Conservation (phyloP, 1,140 invertebrate species). For the Ceratosolen fusciceps region DNA sequence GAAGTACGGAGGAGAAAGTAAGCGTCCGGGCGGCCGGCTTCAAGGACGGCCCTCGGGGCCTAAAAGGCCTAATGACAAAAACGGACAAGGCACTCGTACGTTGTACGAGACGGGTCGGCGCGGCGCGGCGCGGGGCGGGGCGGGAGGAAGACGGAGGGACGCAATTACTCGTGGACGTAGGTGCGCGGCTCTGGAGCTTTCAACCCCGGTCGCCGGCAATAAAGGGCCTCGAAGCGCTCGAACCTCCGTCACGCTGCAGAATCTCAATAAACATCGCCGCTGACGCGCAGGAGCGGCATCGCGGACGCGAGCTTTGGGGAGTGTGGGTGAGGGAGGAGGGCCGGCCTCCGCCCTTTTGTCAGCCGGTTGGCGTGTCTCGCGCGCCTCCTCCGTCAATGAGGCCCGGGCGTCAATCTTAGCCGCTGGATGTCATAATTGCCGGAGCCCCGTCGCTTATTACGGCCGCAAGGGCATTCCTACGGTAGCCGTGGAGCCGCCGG, state of each 20-base stretch:
- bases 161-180: slow-evolving; percentile 47
- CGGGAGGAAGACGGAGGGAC: too few relatives aligned
- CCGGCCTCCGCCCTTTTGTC: slow-evolving; percentile 54
- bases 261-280: slow-evolving; percentile 67
- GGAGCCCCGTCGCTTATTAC: slow-evolving; percentile 55
- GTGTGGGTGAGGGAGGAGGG: too few relatives aligned
- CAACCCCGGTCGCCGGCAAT: slow-evolving; percentile 46
- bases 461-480: slow-evolving; percentile 44
- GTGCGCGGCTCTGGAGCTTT: slow-evolving; percentile 24
- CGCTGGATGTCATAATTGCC: slow-evolving; percentile 61
- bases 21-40: not conserved
- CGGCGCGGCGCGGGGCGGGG: too few relatives aligned
- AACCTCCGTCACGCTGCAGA: too few relatives aligned
- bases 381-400: slow-evolving; percentile 45
- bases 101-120: too few relatives aligned
- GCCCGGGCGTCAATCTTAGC: slow-evolving; percentile 52
- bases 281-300: slow-evolving; percentile 42
- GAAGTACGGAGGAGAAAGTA: too few relatives aligned
- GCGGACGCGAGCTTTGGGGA: too few relatives aligned
- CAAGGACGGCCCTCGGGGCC: not conserved
- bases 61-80: not conserved
- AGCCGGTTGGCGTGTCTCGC: slow-evolving; percentile 29
- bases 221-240: slow-evolving; percentile 38
- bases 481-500: slow-evolving; percentile 52
- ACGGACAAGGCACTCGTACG: not conserved